These are phyloP conservation scores for Coccyzus lansbergi DNA, from an alignment of 2,797 vertebrate genomes.

Conservation along the genomic window DNA sequence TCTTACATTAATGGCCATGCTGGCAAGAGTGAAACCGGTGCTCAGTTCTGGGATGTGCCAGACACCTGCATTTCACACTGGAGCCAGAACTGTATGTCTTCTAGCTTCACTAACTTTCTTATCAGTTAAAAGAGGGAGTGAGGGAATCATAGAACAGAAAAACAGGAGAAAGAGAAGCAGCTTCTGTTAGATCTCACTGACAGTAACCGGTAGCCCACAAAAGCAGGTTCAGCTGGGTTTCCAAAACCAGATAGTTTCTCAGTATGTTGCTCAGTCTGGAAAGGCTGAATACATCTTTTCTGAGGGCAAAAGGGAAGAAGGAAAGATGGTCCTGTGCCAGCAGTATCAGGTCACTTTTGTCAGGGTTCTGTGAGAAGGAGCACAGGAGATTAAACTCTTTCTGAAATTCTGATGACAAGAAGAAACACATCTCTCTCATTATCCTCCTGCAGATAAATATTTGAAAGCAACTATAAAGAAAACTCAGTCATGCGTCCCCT, in stretches of 20 bases:
- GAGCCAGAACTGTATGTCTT: neutral
- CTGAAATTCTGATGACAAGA: conserved; percentile 31
- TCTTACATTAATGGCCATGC: neutral
- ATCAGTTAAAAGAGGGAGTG: neutral
- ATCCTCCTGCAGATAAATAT: conserved; percentile 55
- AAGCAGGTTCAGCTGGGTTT: neutral
- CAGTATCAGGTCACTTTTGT: neutral
- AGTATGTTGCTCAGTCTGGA: neutral
- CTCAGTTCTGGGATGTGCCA: neutral
- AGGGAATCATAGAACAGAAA: neutral
- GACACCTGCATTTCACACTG: neutral
- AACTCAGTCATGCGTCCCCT: conserved; percentile 30
- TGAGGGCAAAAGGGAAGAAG: neutral
- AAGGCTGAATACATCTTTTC: neutral
- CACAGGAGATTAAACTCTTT: conserved; percentile 13
- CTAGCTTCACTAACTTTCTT: neutral
- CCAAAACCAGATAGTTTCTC: neutral
- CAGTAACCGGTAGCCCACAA: neutral
- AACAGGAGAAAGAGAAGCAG: neutral
- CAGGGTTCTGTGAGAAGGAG: neutral
- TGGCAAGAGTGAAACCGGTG: neutral
- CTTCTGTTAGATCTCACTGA: neutral
- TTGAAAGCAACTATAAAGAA: conserved; percentile 60
- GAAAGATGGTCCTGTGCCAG: neutral
- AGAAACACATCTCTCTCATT: conserved; percentile 32